A percentile compares a stretch with the other conserved stretches of the same genome.
Evolutionary conservation across 2,888 invertebrate genomes (phyloP).

Genomic region (Meandrusa payeni): DNA sequence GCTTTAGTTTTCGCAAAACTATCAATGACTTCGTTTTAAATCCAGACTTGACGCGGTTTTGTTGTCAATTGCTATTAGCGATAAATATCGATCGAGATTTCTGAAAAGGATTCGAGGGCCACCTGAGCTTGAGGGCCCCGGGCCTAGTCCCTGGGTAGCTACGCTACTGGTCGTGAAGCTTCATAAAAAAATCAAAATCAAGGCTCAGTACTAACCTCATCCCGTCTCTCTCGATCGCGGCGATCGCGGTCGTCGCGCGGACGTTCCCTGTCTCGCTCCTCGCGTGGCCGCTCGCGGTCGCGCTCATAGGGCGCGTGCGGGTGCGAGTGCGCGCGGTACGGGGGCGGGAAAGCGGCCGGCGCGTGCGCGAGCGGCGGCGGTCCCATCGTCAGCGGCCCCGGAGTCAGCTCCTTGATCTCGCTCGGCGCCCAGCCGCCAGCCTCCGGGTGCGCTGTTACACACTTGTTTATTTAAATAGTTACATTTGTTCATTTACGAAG

Average conservation of each 20-base stretch:
- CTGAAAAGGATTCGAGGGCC: too few relatives aligned
- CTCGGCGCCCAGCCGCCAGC: slow-evolving; percentile 82
- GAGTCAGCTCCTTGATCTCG: slow-evolving; percentile 86
- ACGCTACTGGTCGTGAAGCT: too few relatives aligned
- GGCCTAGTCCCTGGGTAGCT: too few relatives aligned
- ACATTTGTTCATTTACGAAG: too few relatives aligned
- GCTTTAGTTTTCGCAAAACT: too few relatives aligned
- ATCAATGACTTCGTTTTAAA: too few relatives aligned
- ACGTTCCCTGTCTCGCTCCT: slow-evolving; percentile 67
- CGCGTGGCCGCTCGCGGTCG: slow-evolving; percentile 70
- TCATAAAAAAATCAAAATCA: too few relatives aligned
- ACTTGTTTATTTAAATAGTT: too few relatives aligned
- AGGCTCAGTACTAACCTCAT: slow-evolving; percentile 51
- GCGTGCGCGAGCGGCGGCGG: slow-evolving; percentile 48
- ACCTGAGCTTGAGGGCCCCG: too few relatives aligned
- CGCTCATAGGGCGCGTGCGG: slow-evolving; percentile 45
- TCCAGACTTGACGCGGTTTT: too few relatives aligned
- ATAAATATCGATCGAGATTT: too few relatives aligned
- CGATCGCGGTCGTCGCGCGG: slow-evolving; percentile 57
- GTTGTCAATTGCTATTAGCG: too few relatives aligned
- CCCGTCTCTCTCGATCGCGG: slow-evolving; percentile 57
- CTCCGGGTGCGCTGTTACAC: slow-evolving; percentile 57
- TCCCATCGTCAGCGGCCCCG: slow-evolving; percentile 69
- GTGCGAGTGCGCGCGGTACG: slow-evolving; percentile 51
- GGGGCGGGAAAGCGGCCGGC: slow-evolving; percentile 47